These are phyloP conservation scores for Philereme vetulata DNA, from an alignment of 2,888 invertebrate species.

Conservation along the genomic window DNA sequence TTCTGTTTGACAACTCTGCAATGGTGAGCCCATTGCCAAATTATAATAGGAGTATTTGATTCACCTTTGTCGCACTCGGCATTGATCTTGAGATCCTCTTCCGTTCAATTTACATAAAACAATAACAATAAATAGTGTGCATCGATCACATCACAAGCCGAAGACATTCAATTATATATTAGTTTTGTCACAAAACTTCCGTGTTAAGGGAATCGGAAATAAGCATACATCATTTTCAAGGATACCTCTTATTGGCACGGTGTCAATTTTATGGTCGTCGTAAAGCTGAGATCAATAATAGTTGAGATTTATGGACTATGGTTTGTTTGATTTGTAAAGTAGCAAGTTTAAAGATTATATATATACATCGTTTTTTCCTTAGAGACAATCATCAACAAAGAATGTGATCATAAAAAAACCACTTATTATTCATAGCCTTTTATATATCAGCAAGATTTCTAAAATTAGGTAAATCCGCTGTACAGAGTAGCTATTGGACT, in stretches of 20 bases:
- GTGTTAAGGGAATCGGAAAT: slow-evolving; percentile 30
- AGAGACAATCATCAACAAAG: no score
- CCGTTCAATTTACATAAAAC: slow-evolving; percentile 33
- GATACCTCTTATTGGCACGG: slow-evolving; percentile 21
- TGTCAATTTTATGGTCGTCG: slow-evolving; percentile 17
- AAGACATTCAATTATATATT: slow-evolving; percentile 36
- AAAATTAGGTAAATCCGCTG: neutral
- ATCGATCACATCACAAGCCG: slow-evolving; percentile 18
- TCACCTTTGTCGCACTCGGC: slow-evolving; percentile 4
- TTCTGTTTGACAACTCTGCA: no score
- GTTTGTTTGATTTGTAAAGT: no score
- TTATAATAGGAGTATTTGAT: no score
- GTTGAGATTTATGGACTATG: neutral
- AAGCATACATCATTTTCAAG: slow-evolving; percentile 18
- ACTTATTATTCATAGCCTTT: no score
- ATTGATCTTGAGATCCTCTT: slow-evolving; percentile 33
- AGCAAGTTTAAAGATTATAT: no score
- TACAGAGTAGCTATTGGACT: no score
- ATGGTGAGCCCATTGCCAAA: no score
- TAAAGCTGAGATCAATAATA: slow-evolving; percentile 4
- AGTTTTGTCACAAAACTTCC: slow-evolving; percentile 26
- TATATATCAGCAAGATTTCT: no score
- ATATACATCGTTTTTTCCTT: no score
- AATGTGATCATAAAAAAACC: no score
- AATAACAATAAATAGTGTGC: slow-evolving; percentile 28